A percentile compares a stretch with the other conserved stretches of the same genome.
Evolutionary conservation across 2,888 invertebrate species (phyloP).

Genomic region (Himalopsyche anomala): DNA sequence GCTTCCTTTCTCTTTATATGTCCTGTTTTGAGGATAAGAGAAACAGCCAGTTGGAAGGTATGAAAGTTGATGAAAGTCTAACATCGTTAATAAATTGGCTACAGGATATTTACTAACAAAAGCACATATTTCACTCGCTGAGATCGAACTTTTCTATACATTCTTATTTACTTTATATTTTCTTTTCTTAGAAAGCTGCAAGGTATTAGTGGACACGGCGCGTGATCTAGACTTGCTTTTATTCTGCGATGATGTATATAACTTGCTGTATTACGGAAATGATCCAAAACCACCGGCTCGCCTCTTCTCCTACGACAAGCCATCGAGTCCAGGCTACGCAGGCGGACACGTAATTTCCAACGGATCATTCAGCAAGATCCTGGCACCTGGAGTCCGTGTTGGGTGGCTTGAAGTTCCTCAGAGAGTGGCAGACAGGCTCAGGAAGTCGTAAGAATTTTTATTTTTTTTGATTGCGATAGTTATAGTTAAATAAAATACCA

Average conservation of each 20-base stretch:
- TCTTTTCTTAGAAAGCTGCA: constrained; percentile 48
- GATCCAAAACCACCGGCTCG: constrained; percentile 72
- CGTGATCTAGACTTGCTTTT: constrained; percentile 73
- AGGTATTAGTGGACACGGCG: constrained; percentile 71
- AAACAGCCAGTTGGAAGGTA: too few species aligned
- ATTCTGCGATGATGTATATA: constrained; percentile 81
- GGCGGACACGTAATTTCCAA: constrained; percentile 79
- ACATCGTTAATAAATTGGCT: too few species aligned
- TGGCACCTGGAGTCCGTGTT: constrained; percentile 80
- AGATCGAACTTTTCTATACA: too few species aligned
- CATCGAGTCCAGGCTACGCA: constrained; percentile 69
- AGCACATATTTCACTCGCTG: too few species aligned
- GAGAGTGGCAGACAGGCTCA: constrained; percentile 70
- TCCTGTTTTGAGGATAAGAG: too few species aligned
- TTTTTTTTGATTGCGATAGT: not conserved
- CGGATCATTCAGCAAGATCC: constrained; percentile 80
- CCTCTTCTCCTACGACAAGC: constrained; percentile 76
- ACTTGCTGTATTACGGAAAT: constrained; percentile 75
- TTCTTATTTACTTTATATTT: too few species aligned
- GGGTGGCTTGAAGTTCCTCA: constrained; percentile 81
- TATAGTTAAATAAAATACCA: too few species aligned
- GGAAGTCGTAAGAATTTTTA: constrained; percentile 69
- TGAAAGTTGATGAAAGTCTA: too few species aligned
- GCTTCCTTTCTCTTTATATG: too few species aligned
- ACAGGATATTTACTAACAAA: too few species aligned